Base-by-base conservation (phyloP, 2,888 invertebrate species). In the Cepaea hortensis region DNA sequence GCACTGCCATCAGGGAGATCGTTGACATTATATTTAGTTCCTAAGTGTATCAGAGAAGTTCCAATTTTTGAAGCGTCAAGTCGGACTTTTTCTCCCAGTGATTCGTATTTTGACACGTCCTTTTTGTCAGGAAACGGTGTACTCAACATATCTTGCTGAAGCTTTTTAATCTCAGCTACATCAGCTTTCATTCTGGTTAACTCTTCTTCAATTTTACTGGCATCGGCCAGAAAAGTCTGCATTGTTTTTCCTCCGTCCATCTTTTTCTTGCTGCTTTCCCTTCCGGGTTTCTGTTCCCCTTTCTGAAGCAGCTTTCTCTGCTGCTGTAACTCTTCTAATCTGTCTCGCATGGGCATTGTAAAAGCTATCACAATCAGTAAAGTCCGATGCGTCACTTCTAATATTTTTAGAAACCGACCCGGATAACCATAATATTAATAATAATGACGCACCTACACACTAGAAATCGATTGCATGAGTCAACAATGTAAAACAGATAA, bases 271-370 rank as follows among this genome's bases (percentile, higher is more conserved):
- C 80, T 72, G 23, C 76, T 70, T 15, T 77, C 80, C 73, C 70
- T 75, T 79, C 80, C 80, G 79, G 79, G 70, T 70, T 87, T 88
- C 20, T 82, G 85, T 70, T 87, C 87, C 5, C 75, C 84, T 62
- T 89, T 88, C 11, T 85, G 87, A 48, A 86, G 86, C 11, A 90
- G 90, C 13, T 90, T 87, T 13, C 90, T 88, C 75, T 90, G 89
- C 15, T 89, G 86, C 84, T 92, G 91, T 61, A 91, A 86, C 86
- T 92, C 91, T 15, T 90, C 89, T 9, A 92, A 87, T 82, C 92
- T 89, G 87, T 92, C 92, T 84, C 90, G 89, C 46, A 91, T 90
- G 55, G 89, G 89, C 89, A 89, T 89, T 23, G 70, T 35, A 79
- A 65, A 70, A n/a, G 9, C 55, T 4, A 55, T 20, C 46, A n/a